Percentiles rank a stretch among this genome's conserved stretches.
Conservation (phyloP, 1,140 invertebrate genomes). For the Solenopsis invicta region DNA sequence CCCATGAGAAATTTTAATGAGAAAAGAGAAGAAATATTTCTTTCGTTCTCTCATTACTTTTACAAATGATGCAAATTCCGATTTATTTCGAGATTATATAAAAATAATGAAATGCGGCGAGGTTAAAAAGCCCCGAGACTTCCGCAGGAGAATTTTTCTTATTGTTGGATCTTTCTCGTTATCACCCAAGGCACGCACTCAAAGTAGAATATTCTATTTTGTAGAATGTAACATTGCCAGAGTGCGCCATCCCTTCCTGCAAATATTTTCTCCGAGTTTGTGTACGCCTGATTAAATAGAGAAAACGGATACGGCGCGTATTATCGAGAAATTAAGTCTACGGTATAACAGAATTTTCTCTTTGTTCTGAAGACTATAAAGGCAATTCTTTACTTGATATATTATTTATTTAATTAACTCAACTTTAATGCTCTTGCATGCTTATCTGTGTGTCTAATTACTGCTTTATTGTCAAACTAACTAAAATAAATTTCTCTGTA, state of each 20-base stretch:
- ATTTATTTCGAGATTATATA: constrained; percentile 19
- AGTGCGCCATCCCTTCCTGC: constrained; percentile 18
- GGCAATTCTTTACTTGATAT: not conserved
- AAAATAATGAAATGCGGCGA: constrained; percentile 16
- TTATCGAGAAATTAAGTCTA: constrained; percentile 34
- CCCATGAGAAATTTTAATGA: constrained; percentile 29
- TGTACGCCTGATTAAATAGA: constrained; percentile 57
- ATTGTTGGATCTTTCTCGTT: constrained; percentile 39
- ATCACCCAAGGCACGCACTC: constrained; percentile 58
- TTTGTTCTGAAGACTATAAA: not conserved
- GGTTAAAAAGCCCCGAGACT: constrained; percentile 6
- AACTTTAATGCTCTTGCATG: not conserved
- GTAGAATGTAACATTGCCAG: constrained; percentile 39
- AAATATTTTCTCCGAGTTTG: constrained; percentile 42
- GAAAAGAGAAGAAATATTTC: not conserved
- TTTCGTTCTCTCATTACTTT: not conserved
- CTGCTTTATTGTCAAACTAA: not conserved
- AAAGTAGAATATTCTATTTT: constrained; percentile 58
- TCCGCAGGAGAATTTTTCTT: constrained; percentile 5
- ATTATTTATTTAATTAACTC: not conserved
- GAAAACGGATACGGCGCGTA: constrained; percentile 35
- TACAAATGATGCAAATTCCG: not conserved
- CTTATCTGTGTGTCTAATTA: not conserved
- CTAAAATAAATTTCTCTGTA: not conserved
- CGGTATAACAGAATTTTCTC: constrained; percentile 37